Evolutionary conservation across 2,888 invertebrate genomes (phyloP), one percentile per base, ranked within the genome.

Genomic region (Rhimphoctona megacephalus): DNA sequence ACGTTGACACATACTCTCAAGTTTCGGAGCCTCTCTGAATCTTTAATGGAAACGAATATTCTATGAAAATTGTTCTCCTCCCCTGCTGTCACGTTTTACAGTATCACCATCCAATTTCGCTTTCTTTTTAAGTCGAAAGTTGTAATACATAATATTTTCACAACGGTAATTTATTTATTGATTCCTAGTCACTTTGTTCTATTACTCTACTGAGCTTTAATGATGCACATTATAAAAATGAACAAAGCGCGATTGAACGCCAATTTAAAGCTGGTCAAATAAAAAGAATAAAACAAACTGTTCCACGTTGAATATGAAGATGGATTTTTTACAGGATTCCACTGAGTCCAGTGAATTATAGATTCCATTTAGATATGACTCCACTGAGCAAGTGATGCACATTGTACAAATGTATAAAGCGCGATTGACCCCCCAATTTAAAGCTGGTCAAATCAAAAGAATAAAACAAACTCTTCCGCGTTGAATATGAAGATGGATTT

Each of bases 11-110:
- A 54, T 73, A 78, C 78, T 73, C 81, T 81, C 77, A 70, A 66
- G 77, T 78, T 73, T 43, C 77, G 46, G 22, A 78, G 22, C 39
- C 73, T 49, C 72, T 22, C 67, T 54, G 61, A 74, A 69, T 79
- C 49, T 74, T 57, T 78, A 85, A 81, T 85, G 78, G 81, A 77
- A 82, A 77, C 70, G 76, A 57, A 73, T 77, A 61, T 77, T 77
- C 57, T 36, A 46, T 33, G 70, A 77, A 82, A 82, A 82, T 82
- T 70, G 82, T 77, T 77, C 64, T 61, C 61, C 69, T 70, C 46
- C 33, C 43, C 17, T 46, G 49, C 33, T 61, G 49, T 52, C 25
- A 64, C 43, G 22, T 66, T 73, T 11, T 43, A 33, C 57, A 54
- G 25, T 7, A 33, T 54, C 39, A 52, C 17, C 17, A 36, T 76